A percentile compares a stretch with the other conserved stretches of the same genome.
Conservation (phyloP, 2,888 invertebrate species). For the Andrena haemorrhoa region DNA sequence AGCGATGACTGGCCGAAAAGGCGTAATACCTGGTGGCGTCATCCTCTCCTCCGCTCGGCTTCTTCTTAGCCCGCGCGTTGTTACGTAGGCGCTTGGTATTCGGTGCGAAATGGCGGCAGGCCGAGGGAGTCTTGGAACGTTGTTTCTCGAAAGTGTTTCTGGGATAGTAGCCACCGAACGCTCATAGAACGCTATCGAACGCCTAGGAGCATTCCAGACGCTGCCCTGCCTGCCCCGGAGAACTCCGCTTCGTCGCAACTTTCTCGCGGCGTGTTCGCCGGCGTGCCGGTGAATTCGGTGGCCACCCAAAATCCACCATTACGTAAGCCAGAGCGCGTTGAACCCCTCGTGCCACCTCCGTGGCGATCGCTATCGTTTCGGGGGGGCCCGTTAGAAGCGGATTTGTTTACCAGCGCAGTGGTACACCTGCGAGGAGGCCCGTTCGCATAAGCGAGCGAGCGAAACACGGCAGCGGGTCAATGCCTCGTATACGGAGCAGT, state of each 20-base stretch:
- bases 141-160: no score
- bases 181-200: neutral
- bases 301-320: constrained; percentile 55
- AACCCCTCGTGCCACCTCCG: constrained; percentile 33
- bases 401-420: constrained; percentile 68
- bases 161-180: neutral
- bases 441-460: constrained; percentile 1
- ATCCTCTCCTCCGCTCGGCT: neutral
- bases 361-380: constrained; percentile 38
- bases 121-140: neutral
- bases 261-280: constrained; percentile 21
- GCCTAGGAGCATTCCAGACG: constrained; percentile 10
- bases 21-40: constrained; percentile 24
- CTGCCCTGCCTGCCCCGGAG: neutral
- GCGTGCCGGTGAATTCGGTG: constrained; percentile 27
- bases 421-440: constrained; percentile 32
- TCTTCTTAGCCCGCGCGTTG: neutral
- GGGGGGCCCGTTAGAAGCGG: constrained; percentile 71
- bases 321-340: constrained; percentile 57
- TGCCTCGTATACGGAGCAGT: constrained; percentile 83
- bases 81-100: neutral
- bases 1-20: constrained; percentile 33
- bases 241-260: constrained; percentile 24
- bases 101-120: neutral
- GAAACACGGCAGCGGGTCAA: constrained; percentile 79